Conservation (phyloP, 2,888 invertebrate species). For the Epinotia brunnichana region DNA sequence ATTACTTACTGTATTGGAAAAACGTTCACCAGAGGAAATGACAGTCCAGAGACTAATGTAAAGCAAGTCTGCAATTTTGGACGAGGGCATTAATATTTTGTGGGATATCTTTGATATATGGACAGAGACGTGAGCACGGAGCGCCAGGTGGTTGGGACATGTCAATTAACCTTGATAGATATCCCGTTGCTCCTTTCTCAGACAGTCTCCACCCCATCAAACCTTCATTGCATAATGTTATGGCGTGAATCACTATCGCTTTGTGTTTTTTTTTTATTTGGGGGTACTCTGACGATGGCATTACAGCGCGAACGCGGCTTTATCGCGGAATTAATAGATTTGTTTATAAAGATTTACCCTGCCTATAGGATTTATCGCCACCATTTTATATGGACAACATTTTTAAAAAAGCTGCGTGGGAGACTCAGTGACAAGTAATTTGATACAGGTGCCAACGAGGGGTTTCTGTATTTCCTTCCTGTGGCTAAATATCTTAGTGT, state of each 20-base stretch:
- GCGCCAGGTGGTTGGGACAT: slow-evolving; percentile 32
- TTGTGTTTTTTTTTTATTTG: background rate
- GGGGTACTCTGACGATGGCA: no score
- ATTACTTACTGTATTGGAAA: background rate
- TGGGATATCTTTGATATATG: slow-evolving; percentile 27
- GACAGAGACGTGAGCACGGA: slow-evolving; percentile 18
- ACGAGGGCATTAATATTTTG: slow-evolving; percentile 22
- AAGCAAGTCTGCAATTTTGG: slow-evolving; percentile 7
- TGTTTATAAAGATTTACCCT: no score
- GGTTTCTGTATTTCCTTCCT: no score
- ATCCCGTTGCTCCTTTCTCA: slow-evolving; percentile 21
- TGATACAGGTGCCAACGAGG: no score
- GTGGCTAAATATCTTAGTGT: no score
- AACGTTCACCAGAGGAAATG: background rate
- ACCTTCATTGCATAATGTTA: slow-evolving; percentile 10
- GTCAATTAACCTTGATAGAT: slow-evolving; percentile 38
- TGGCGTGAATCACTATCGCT: background rate
- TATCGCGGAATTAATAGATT: no score
- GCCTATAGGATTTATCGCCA: no score
- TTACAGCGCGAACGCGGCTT: no score
- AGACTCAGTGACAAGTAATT: no score
- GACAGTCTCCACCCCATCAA: slow-evolving; percentile 13
- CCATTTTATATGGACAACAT: no score
- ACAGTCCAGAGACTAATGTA: background rate
- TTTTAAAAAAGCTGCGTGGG: no score